A percentile compares a stretch with the other conserved stretches of the same genome.
Evolutionary conservation across 2,113 vertebrate genomes (phyloP).

Genomic region (Piaya cayana): DNA sequence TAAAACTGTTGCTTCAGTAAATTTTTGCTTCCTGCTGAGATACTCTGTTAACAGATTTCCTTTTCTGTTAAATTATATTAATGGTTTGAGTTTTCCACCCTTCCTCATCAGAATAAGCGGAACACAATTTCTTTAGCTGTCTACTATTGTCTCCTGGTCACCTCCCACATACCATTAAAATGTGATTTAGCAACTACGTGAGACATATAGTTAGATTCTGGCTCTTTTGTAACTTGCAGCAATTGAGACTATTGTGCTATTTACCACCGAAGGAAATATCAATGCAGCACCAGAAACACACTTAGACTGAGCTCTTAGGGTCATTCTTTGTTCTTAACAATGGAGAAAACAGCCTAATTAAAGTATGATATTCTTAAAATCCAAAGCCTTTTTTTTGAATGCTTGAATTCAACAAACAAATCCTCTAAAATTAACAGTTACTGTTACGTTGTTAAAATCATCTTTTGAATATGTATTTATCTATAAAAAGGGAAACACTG

Average conservation of each 20-base stretch:
- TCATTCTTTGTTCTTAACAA: constrained; percentile 12
- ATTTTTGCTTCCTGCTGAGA: constrained; percentile 14
- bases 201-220: background rate
- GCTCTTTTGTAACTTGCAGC: background rate
- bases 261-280: constrained; percentile 14
- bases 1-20: background rate
- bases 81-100: background rate
- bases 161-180: constrained; percentile 8
- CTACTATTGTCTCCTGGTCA: background rate
- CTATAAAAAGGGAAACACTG: background rate
- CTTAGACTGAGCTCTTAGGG: background rate
- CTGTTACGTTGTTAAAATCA: background rate
- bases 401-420: background rate
- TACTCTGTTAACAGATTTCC: constrained; percentile 28
- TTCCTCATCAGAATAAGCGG: background rate
- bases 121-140: background rate
- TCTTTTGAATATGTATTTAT: background rate
- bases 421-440: background rate
- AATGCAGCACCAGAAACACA: background rate
- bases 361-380: background rate
- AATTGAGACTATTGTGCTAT: background rate
- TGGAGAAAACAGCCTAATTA: background rate
- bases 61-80: background rate
- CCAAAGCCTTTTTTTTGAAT: background rate
- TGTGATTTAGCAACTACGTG: background rate